A percentile compares a stretch with the other conserved stretches of the same genome.
These are phyloP conservation scores for Sitobion miscanthi DNA, from an alignment of 1,140 invertebrate species.

Conservation along the genomic window DNA sequence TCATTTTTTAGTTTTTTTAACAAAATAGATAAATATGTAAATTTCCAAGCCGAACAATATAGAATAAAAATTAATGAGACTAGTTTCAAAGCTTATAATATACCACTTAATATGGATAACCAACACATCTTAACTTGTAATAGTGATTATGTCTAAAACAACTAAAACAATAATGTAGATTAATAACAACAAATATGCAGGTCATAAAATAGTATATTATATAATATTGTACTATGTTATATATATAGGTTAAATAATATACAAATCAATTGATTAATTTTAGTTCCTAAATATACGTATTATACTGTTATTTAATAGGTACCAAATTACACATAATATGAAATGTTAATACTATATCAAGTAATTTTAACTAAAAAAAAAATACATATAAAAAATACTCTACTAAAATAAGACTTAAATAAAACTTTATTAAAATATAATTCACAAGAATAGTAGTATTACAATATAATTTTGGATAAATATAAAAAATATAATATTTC, in stretches of 20 bases:
- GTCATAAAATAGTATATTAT: not conserved
- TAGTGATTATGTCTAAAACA: not conserved
- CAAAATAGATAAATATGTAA: not conserved
- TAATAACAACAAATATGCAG: not conserved
- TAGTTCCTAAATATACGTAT: not conserved
- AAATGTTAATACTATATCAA: conserved; percentile 5
- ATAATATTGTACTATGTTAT: not conserved
- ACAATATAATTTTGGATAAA: not conserved
- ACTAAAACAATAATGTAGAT: not conserved
- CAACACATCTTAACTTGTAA: not conserved
- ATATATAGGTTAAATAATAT: not conserved
- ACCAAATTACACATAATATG: not conserved
- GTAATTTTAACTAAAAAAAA: not conserved
- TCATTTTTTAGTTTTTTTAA: not conserved
- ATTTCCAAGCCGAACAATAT: not conserved
- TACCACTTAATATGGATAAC: not conserved
- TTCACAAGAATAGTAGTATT: not conserved
- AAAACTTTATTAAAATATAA: conserved; percentile 17
- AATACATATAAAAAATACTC: not conserved
- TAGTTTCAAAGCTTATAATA: not conserved
- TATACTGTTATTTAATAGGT: not conserved
- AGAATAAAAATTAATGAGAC: not conserved
- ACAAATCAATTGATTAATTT: not conserved
- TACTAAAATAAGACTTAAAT: not conserved
- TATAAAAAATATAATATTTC: conserved; percentile 26